Evolutionary conservation across 2,113 vertebrate species (phyloP).

Genomic region (Ammodytes marinus): DNA sequence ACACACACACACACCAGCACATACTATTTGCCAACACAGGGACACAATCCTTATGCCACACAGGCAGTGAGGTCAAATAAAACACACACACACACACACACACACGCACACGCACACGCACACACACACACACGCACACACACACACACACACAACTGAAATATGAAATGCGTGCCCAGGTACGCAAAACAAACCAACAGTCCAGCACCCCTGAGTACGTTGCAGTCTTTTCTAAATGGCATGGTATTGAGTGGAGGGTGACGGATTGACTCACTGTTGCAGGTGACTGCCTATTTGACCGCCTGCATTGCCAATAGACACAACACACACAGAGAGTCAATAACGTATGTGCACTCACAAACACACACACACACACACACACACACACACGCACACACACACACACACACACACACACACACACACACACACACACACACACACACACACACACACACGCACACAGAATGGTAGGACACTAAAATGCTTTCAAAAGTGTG

Average conservation of each 20-base stretch:
- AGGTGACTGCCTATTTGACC: conserved; percentile 60
- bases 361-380: background rate
- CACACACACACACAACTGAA: background rate
- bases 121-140: no score
- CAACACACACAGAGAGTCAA: conserved; percentile 34
- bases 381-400: conserved; percentile 1
- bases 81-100: no score
- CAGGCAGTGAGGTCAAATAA: conserved; percentile 9
- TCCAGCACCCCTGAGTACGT: conserved; percentile 28
- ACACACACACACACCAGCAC: background rate
- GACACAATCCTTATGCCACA: background rate
- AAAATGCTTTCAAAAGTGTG: conserved; percentile 35
- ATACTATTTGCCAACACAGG: conserved; percentile 18
- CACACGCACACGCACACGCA: no score
- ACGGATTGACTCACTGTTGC: conserved; percentile 62
- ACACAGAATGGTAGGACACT: conserved; percentile 1
- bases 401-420: no score
- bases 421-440: conserved; percentile 14
- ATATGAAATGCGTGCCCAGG: background rate
- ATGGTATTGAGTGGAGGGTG: conserved; percentile 47
- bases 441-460: background rate
- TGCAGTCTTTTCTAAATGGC: conserved; percentile 38
- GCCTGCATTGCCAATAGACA: conserved; percentile 43
- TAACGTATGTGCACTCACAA: conserved; percentile 7
- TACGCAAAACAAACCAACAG: background rate